These are phyloP conservation scores for Piezodorus guildinii DNA, from an alignment of 1,140 invertebrate species.

Conservation along the genomic window DNA sequence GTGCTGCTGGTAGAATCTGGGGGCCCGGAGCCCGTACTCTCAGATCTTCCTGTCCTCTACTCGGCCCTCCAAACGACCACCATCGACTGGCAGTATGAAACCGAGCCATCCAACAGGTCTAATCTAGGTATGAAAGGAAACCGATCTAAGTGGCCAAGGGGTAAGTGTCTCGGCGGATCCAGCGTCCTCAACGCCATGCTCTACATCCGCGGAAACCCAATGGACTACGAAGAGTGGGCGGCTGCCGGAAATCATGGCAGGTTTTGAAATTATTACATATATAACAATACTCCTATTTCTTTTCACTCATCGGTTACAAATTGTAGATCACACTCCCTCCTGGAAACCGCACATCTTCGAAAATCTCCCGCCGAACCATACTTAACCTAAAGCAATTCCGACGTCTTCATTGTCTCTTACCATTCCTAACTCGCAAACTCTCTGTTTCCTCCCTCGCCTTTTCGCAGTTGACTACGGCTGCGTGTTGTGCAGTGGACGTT, in stretches of 20 bases:
- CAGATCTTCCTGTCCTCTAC: constrained; percentile 62
- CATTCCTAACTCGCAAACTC: too few relatives aligned
- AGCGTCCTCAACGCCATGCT: constrained; percentile 81
- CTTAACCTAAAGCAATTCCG: too few relatives aligned
- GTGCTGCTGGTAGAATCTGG: constrained; percentile 73
- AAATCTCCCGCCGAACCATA: too few relatives aligned
- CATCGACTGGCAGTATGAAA: constrained; percentile 69
- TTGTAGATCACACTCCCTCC: too few relatives aligned
- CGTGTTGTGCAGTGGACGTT: too few relatives aligned
- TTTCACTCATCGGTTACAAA: too few relatives aligned
- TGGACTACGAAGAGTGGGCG: constrained; percentile 76
- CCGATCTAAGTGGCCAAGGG: constrained; percentile 45
- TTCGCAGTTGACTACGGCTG: too few relatives aligned
- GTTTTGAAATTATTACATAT: too few relatives aligned
- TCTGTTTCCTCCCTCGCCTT: too few relatives aligned
- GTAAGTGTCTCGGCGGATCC: constrained; percentile 59
- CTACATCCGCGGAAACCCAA: constrained; percentile 71
- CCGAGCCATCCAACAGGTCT: constrained; percentile 44
- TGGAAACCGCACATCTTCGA: too few relatives aligned
- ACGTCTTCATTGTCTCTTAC: too few relatives aligned
- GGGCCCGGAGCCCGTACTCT: constrained; percentile 57
- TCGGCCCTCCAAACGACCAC: constrained; percentile 53
- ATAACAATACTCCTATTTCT: too few relatives aligned
- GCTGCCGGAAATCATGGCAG: constrained; percentile 46
- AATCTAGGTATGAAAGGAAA: constrained; percentile 32